Evolutionary conservation across 2,888 invertebrate species (phyloP).

Genomic region (Merodon equestris): DNA sequence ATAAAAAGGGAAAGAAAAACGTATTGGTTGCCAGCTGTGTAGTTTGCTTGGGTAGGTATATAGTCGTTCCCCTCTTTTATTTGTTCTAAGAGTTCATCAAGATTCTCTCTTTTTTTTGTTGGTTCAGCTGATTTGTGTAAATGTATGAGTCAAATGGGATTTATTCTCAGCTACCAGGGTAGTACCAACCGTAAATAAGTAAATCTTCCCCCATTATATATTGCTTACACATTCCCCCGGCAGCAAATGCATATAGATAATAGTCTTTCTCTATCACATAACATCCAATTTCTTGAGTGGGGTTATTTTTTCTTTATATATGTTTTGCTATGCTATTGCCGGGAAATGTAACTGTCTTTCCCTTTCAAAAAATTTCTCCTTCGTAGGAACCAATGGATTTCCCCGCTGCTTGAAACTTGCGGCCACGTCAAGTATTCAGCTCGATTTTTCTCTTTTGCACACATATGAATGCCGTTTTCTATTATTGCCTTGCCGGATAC

Average conservation of each 20-base stretch:
- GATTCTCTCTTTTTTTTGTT: constrained; percentile 35
- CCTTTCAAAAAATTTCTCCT: constrained; percentile 68
- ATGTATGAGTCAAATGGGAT: constrained; percentile 51
- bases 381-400: constrained; percentile 65
- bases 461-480: constrained; percentile 40
- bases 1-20: constrained; percentile 44
- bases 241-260: constrained; percentile 13
- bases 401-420: constrained; percentile 71
- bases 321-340: constrained; percentile 25
- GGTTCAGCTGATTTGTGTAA: constrained; percentile 17
- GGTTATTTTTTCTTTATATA: constrained; percentile 41
- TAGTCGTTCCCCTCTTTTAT: constrained; percentile 24
- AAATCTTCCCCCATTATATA: constrained; percentile 42
- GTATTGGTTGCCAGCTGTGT: constrained; percentile 58
- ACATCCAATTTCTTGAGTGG: constrained; percentile 34
- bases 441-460: constrained; percentile 46
- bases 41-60: constrained; percentile 35
- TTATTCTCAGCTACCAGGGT: constrained; percentile 37
- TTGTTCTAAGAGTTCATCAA: constrained; percentile 55
- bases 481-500: not conserved
- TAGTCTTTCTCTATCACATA: constrained; percentile 35
- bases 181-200: constrained; percentile 37
- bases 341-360: constrained; percentile 45
- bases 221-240: constrained; percentile 32
- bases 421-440: constrained; percentile 60